Conservation (phyloP, 2,113 vertebrate genomes). For the Eubucco bourcierii region DNA sequence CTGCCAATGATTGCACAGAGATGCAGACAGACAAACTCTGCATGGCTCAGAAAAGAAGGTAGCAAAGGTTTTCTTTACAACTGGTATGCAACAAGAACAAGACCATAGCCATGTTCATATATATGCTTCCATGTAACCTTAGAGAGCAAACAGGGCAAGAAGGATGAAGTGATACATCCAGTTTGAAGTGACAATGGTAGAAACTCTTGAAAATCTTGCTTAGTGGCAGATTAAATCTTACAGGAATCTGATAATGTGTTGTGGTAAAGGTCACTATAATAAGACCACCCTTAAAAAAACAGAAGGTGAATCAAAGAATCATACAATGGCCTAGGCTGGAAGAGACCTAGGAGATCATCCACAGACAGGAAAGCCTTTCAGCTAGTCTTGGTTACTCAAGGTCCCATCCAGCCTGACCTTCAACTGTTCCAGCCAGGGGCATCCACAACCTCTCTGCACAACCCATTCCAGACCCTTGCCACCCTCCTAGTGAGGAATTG, state of each 20-base stretch:
- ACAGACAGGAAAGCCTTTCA: no score
- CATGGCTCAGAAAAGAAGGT: not conserved
- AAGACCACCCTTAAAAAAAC: not conserved
- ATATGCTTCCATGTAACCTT: not conserved
- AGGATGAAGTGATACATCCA: not conserved
- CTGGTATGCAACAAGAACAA: not conserved
- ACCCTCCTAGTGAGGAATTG: no score
- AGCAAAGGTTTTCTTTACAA: not conserved
- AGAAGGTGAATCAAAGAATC: no score
- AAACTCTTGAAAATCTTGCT: rapidly evolving
- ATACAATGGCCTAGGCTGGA: no score
- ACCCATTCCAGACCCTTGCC: no score
- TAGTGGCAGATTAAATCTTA: not conserved
- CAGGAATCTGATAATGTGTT: not conserved
- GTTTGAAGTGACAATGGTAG: not conserved
- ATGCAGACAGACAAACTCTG: not conserved
- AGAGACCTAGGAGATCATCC: no score
- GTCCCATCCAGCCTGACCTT: no score
- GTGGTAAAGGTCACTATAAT: not conserved
- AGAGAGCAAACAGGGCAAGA: not conserved
- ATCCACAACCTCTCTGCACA: no score
- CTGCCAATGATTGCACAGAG: not conserved
- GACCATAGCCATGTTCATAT: not conserved
- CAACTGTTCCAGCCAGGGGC: no score
- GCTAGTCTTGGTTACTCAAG: no score